These are phyloP conservation scores for Oncorhynchus mykiss DNA, from an alignment of 2,113 vertebrate species.

Conservation along the genomic window DNA sequence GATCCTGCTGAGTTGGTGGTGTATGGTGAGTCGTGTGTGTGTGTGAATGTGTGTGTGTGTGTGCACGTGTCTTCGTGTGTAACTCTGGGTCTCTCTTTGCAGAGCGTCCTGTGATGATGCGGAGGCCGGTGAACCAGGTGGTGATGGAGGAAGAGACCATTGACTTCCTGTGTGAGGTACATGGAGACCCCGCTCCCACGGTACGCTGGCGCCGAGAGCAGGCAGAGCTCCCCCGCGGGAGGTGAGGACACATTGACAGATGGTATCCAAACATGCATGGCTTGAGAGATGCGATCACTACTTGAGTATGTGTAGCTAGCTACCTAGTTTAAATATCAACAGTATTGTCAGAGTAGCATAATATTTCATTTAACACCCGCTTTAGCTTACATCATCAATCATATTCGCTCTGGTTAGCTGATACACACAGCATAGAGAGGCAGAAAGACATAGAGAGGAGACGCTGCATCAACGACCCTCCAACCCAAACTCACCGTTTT, in stretches of 20 bases:
- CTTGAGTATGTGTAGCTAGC: too few relatives aligned
- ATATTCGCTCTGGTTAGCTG: too few relatives aligned
- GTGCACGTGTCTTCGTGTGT: conserved; percentile 8
- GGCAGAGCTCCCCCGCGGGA: conserved; percentile 88
- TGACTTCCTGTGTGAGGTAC: conserved; percentile 92
- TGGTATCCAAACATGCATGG: too few relatives aligned
- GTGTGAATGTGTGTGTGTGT: conserved; percentile 11
- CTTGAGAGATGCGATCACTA: neutral
- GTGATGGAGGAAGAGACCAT: conserved; percentile 92
- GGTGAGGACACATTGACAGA: conserved; percentile 65
- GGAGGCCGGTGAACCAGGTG: conserved; percentile 91
- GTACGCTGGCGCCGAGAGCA: conserved; percentile 95
- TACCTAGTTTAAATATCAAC: too few relatives aligned
- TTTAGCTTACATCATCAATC: too few relatives aligned
- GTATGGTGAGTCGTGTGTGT: conserved; percentile 76
- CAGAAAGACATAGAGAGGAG: too few relatives aligned
- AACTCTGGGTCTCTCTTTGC: neutral
- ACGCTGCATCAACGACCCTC: too few relatives aligned
- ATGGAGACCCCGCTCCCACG: conserved; percentile 91
- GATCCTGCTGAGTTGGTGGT: conserved; percentile 95
- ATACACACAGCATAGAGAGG: too few relatives aligned
- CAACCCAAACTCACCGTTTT: too few relatives aligned
- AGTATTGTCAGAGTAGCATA: too few relatives aligned
- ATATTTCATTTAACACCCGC: too few relatives aligned
- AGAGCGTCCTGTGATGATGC: conserved; percentile 91